Evolutionary conservation across 1,140 invertebrate species (phyloP).

Genomic region (Stratiolaelaps scimitus): DNA sequence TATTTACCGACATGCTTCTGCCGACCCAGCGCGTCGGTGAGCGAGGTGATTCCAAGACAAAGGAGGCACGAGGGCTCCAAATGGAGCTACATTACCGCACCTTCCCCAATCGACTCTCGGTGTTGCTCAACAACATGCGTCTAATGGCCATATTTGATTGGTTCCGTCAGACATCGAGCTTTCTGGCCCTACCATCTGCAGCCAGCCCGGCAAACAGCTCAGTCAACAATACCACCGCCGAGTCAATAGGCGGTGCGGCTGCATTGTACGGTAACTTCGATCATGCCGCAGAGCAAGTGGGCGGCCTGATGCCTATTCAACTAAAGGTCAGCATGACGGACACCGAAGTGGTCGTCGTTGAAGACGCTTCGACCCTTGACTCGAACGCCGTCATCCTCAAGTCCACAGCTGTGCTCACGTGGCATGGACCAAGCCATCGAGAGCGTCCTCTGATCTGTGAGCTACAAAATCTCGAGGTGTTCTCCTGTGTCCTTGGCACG

Average conservation of each 20-base stretch:
- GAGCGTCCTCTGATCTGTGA: conserved; percentile 69
- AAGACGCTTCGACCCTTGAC: conserved; percentile 70
- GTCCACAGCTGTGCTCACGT: conserved; percentile 73
- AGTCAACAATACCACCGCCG: conserved; percentile 35
- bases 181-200: conserved; percentile 46
- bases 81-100: conserved; percentile 63
- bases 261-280: not conserved
- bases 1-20: conserved; percentile 77
- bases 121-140: conserved; percentile 87
- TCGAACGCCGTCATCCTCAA: conserved; percentile 88
- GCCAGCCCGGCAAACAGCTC: conserved; percentile 35
- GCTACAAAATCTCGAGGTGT: conserved; percentile 78
- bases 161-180: conserved; percentile 71
- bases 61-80: conserved; percentile 52
- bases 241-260: not conserved
- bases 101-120: conserved; percentile 60
- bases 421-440: conserved; percentile 52
- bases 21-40: conserved; percentile 46
- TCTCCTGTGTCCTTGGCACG: conserved; percentile 76
- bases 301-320: conserved; percentile 50
- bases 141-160: conserved; percentile 86
- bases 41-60: too few relatives aligned
- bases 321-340: conserved; percentile 87
- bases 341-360: conserved; percentile 84
- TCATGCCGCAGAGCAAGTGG: not conserved